Evolutionary conservation across 2,888 invertebrate genomes (phyloP).

Genomic region (Ametastegia equiseti): DNA sequence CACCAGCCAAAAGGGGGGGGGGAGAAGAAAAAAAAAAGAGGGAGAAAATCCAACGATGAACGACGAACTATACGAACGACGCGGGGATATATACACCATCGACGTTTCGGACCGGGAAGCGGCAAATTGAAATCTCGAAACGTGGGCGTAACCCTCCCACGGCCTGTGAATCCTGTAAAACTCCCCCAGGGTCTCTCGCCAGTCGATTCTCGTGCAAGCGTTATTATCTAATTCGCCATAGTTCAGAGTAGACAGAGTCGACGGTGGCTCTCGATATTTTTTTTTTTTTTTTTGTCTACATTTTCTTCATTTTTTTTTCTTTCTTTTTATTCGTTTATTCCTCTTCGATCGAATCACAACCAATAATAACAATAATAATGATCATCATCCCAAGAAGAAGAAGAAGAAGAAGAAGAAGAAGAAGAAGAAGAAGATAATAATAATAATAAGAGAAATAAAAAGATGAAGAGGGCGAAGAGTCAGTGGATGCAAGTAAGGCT

Average conservation of each 20-base stretch:
- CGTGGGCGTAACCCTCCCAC: conserved; percentile 39
- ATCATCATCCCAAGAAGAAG: neutral
- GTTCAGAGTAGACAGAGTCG: neutral
- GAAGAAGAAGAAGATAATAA: neutral
- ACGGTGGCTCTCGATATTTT: neutral
- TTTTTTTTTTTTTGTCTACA: neutral
- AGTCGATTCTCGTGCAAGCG: conserved; percentile 39
- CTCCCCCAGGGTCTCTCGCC: conserved; percentile 24
- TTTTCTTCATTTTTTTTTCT: too few species aligned
- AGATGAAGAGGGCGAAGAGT: neutral
- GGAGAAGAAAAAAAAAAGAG: too few species aligned
- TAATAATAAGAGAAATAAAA: neutral
- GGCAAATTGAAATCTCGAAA: conserved; percentile 70
- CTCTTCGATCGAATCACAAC: neutral
- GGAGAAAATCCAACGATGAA: too few species aligned
- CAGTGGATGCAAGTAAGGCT: conserved; percentile 13
- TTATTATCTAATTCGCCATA: conserved; percentile 46
- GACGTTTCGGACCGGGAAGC: conserved; percentile 56
- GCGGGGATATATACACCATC: conserved; percentile 21
- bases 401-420: conserved; percentile 2
- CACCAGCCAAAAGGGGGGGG: too few species aligned
- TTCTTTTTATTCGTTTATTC: too few species aligned
- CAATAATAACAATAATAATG: neutral
- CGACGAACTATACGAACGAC: conserved; percentile 14
- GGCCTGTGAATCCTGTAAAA: conserved; percentile 33